These are phyloP conservation scores for Chymomyza amoena DNA, from an alignment of 2,888 invertebrate genomes.

Conservation along the genomic window DNA sequence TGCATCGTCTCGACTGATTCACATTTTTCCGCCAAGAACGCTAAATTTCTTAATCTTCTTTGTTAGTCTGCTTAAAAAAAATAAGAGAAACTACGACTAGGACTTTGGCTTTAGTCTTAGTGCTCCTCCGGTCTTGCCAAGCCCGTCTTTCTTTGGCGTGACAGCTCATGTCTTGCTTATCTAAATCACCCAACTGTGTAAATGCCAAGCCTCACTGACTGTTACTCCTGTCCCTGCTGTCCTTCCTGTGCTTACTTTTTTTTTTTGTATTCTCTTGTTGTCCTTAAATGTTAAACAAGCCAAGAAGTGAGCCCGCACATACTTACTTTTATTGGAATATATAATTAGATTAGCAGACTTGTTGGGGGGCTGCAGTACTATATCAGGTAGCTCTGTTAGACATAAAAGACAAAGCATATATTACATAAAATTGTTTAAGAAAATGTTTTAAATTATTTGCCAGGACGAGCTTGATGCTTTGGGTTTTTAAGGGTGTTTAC, in stretches of 20 bases:
- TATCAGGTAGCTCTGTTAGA: not conserved
- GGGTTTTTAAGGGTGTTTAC: not conserved
- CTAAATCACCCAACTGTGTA: slow-evolving; percentile 70
- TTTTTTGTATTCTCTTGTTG: not conserved
- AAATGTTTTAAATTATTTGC: not conserved
- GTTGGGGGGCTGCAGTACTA: not conserved
- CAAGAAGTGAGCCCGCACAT: not conserved
- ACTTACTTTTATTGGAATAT: not conserved
- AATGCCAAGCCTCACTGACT: slow-evolving; percentile 65
- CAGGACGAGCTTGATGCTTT: not conserved
- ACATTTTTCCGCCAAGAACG: not conserved
- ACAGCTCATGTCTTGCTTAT: slow-evolving; percentile 72
- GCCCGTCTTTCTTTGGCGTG: slow-evolving; percentile 38
- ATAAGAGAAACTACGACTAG: not conserved
- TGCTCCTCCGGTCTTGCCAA: not conserved
- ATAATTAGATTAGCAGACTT: not conserved
- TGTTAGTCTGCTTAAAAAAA: not conserved
- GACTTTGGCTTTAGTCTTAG: not conserved
- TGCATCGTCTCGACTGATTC: no score
- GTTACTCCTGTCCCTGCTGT: slow-evolving; percentile 6
- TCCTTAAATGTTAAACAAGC: slow-evolving; percentile 8
- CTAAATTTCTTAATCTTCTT: not conserved
- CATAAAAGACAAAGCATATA: not conserved
- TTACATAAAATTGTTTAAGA: not conserved
- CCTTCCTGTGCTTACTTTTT: not conserved